Conservation (phyloP, 2,113 vertebrate species). For the Coturnix japonica region DNA sequence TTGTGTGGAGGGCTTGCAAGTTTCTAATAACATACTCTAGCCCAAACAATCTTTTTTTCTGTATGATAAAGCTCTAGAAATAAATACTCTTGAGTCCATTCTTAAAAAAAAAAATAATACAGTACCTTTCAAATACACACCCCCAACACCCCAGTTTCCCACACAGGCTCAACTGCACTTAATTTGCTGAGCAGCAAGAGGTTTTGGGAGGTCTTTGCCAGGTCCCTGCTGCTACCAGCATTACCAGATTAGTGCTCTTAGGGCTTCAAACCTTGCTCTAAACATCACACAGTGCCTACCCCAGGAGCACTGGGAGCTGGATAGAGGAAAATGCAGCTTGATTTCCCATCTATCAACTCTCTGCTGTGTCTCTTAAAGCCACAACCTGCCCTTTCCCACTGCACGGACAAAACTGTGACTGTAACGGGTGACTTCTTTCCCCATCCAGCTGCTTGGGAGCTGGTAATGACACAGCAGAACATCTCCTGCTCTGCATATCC, state of each 20-base stretch:
- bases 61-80: not conserved
- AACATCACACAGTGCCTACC: not conserved
- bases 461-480: not conserved
- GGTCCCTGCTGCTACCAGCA: not conserved
- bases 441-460: not conserved
- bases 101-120: not conserved
- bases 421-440: not conserved
- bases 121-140: not conserved
- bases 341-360: not conserved
- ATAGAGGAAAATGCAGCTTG: not conserved
- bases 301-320: not conserved
- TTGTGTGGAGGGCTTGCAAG: not conserved
- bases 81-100: not conserved
- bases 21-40: not conserved
- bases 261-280: not conserved
- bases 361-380: not conserved
- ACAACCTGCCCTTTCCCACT: not conserved
- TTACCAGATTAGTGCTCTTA: not conserved
- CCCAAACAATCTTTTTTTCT: not conserved
- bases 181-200: not conserved
- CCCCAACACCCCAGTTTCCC: not conserved
- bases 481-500: not conserved
- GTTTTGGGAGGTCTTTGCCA: not conserved
- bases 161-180: not conserved
- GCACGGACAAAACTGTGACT: not conserved